Conservation (phyloP, 2,888 invertebrate genomes). For the Suillia variegata region DNA sequence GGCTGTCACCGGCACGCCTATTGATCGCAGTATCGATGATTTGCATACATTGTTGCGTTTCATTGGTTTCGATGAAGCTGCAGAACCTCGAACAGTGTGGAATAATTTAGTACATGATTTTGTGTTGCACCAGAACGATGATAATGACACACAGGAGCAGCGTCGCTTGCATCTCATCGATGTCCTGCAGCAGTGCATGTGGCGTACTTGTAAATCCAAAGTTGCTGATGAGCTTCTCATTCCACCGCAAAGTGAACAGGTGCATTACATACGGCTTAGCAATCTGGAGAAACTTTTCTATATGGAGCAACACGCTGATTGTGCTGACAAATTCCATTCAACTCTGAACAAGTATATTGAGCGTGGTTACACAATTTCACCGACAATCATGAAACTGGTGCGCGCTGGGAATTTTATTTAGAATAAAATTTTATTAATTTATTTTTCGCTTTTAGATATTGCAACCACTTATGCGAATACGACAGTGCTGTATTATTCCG, state of each 20-base stretch:
- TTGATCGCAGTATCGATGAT: conserved; percentile 67
- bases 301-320: conserved; percentile 66
- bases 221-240: conserved; percentile 72
- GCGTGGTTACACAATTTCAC: conserved; percentile 62
- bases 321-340: conserved; percentile 62
- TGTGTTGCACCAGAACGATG: conserved; percentile 30
- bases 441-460: conserved; percentile 59
- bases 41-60: conserved; percentile 55
- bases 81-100: conserved; percentile 44
- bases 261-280: conserved; percentile 70
- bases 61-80: conserved; percentile 56
- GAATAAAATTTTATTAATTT: background rate
- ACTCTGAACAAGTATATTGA: conserved; percentile 55
- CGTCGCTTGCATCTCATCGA: conserved; percentile 35
- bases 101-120: conserved; percentile 43
- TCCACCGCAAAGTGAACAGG: conserved; percentile 67
- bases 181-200: conserved; percentile 58
- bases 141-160: no score
- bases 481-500: conserved; percentile 77
- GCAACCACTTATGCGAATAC: conserved; percentile 68
- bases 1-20: conserved; percentile 78
- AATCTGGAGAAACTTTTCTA: conserved; percentile 78
- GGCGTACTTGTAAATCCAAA: conserved; percentile 73
- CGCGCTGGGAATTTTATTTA: conserved; percentile 8
- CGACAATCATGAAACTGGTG: conserved; percentile 45